phyloP scores from a whole-genome alignment of 1,140 invertebrate species.

The Hyles euphorbiae region DNA sequence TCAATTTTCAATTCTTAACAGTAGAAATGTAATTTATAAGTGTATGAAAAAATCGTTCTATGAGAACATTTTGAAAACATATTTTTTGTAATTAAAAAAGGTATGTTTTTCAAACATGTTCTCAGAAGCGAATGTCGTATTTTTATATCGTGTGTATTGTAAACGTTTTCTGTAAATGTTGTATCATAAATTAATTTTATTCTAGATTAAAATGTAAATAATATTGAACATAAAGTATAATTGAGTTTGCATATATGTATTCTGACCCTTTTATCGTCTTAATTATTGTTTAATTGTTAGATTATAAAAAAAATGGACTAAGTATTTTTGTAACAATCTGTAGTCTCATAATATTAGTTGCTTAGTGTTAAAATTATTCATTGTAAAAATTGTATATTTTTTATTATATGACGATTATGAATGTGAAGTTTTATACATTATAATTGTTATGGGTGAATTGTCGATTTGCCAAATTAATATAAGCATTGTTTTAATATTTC shows the following conservation, averaged over 20 bases:
- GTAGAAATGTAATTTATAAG: no score
- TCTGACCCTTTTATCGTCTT: slow-evolving; percentile 39
- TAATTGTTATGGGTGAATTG: slow-evolving; percentile 65
- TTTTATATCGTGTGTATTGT: slow-evolving; percentile 14
- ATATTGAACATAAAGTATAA: slow-evolving; percentile 41
- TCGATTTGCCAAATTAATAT: slow-evolving; percentile 72
- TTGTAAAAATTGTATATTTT: slow-evolving; percentile 72
- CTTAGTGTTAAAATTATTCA: slow-evolving; percentile 62
- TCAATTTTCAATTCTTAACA: no score
- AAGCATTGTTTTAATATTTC: slow-evolving; percentile 69
- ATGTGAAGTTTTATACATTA: slow-evolving; percentile 58
- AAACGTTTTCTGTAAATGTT: slow-evolving; percentile 20
- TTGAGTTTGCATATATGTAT: slow-evolving; percentile 59
- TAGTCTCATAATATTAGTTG: slow-evolving; percentile 42
- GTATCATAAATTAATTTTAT: slow-evolving; percentile 28
- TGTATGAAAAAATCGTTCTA: no score
- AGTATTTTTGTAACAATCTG: slow-evolving; percentile 51
- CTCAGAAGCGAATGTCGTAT: slow-evolving; percentile 8
- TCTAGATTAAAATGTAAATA: slow-evolving; percentile 48
- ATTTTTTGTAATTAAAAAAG: slow-evolving; percentile 11
- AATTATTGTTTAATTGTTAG: slow-evolving; percentile 17
- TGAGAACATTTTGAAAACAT: slow-evolving; percentile 2
- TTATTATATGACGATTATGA: slow-evolving; percentile 49
- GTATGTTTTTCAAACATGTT: slow-evolving; percentile 16
- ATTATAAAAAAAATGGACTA: slow-evolving; percentile 15